Base-by-base conservation (phyloP, 2,888 invertebrate genomes). In the Campopleginae sp. region DNA sequence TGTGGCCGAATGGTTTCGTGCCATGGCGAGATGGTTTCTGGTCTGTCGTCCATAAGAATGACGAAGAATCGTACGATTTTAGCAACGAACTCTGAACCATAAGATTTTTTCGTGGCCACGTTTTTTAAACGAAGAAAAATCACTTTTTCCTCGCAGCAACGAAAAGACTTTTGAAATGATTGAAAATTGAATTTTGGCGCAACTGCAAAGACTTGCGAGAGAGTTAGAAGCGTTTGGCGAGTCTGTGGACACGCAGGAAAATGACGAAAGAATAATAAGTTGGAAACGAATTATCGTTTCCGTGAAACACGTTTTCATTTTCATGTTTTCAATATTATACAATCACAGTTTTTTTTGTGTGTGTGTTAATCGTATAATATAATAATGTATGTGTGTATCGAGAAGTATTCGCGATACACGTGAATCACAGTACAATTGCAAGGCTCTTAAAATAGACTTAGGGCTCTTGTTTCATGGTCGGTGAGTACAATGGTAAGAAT, bases 401-500 rank as follows among this genome's bases (percentile, higher is more conserved):
- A 79, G 84, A 65, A 75, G 33, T 82, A 44, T 82, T 58, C 84
- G 84, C 87, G 88, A 90, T 87, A 89, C 90, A 88, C 88, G 82
- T 86, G 88, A 86, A 91, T 91, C 91, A 91, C 91, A 91, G 92
- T 91, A 90, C 87, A 87, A 88, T 91, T 89, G 88, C 89, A 88
- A 90, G 89, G 87, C 87, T 88, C 85, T 85, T 88, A 63, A 87
- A 65, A 77, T 79, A 79, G 74, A 82, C 81, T 84, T 54, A 82
- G 87, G 86, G 86, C 86, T 87, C 85, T 88, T 87, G 87, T 88
- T 88, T 78, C 86, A 86, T 88, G 88, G 87, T 88, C 88, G 83
- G 84, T 88, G 88, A 83, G 86, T 87, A 86, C 75, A 84, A 83
- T 85, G 70, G 71, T 78, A 77, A 74, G 7, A 8, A 38, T 38